Evolutionary conservation across 2,113 vertebrate species (phyloP), one percentile per base, ranked within the genome.

Genomic region (Mastomys coucha): DNA sequence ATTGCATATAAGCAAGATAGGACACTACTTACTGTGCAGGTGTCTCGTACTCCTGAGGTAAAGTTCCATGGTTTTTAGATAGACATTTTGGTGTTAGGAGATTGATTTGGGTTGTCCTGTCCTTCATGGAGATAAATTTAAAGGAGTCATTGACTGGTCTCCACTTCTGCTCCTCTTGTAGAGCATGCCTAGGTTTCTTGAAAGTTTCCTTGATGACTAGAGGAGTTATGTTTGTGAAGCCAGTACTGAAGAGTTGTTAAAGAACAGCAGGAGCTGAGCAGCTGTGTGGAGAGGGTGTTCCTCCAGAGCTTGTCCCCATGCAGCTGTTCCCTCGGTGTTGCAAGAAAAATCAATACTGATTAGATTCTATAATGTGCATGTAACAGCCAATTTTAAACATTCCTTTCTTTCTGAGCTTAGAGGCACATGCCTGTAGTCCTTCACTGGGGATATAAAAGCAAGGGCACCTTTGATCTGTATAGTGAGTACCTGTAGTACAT

Each of bases 151-250:
- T 91, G 49, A 13, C 24, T 86, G 76, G 60, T 82, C 67, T 96
- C 11, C 24, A 78, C 81, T 96, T 92, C 82, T 93, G 56, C 13
- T 70, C 75, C 26, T 96, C 92, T 77, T 88, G 45, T 86, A 36
- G 53, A 73, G 58, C 91, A 77, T 84, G 5, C 19, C 51, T 6
- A 73, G 91, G 7, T 95, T 94, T 88, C 88, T 96, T 97, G 53
- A 58, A 97, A 91, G 70, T 58, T 75, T 89, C 67, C 56, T 51
- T 96, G 72, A 72, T 81, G 94, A 88, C 81, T 96, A 51, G 70
- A 96, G 60, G 89, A 96, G 89, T 96, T 96, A 53, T 94, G 72
- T 80, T 89, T 88, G 65, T 78, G 42, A 63, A 96, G 53, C 33
- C n/a, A 88, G 5, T 80, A 82, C 95, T 91, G 31, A 76, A 81